A percentile compares a stretch with the other conserved stretches of the same genome.
These are phyloP conservation scores for Heliconius hewitsoni DNA, from an alignment of 1,140 invertebrate species.

Conservation along the genomic window DNA sequence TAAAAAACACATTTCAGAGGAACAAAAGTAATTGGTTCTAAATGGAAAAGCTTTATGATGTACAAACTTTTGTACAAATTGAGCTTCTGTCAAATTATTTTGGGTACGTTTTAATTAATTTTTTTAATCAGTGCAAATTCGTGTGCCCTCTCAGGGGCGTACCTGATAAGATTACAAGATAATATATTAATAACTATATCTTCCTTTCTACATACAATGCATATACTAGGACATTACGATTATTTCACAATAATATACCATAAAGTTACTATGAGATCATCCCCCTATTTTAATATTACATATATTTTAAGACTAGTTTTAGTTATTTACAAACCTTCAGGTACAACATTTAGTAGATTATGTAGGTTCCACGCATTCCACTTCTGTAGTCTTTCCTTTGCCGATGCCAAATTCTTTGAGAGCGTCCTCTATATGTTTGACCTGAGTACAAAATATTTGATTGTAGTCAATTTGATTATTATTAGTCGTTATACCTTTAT, in stretches of 20 bases:
- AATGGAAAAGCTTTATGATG: slow-evolving; percentile 33
- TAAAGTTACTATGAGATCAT: slow-evolving; percentile 14
- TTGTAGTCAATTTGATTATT: too few species aligned
- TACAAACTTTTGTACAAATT: slow-evolving; percentile 27
- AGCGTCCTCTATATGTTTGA: slow-evolving; percentile 73
- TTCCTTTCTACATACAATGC: background rate
- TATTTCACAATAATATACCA: background rate
- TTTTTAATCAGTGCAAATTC: slow-evolving; percentile 14
- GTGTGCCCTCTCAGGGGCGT: background rate
- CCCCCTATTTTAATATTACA: background rate
- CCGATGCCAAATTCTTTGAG: slow-evolving; percentile 69
- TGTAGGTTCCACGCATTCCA: slow-evolving; percentile 60
- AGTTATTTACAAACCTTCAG: slow-evolving; percentile 10
- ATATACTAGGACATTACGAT: background rate
- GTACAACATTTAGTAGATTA: slow-evolving; percentile 42
- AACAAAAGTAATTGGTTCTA: slow-evolving; percentile 26
- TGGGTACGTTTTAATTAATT: slow-evolving; percentile 11
- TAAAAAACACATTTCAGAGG: slow-evolving; percentile 27
- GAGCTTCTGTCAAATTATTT: slow-evolving; percentile 13
- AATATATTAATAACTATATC: background rate
- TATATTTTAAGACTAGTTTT: background rate
- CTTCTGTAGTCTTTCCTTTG: slow-evolving; percentile 56
- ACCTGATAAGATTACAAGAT: background rate
- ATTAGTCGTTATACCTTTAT: too few species aligned
- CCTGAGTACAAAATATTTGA: slow-evolving; percentile 52